Evolutionary conservation across 2,113 vertebrate species (phyloP).

Genomic region (Pontoporia blainvillei): DNA sequence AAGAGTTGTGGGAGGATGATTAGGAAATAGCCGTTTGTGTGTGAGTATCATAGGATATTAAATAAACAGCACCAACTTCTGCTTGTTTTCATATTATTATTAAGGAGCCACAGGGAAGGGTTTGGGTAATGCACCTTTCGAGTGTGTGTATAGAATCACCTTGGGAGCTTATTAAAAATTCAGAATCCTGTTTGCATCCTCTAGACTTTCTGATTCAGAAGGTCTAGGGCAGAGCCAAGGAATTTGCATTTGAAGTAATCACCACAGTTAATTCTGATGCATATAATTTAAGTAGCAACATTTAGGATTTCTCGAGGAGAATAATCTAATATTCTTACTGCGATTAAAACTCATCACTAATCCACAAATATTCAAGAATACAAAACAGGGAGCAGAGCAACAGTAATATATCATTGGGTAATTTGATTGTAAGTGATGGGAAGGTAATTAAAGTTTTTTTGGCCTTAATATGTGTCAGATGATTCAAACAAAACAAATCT

Average conservation of each 20-base stretch:
- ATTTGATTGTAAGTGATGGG: not conserved
- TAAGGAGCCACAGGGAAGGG: not conserved
- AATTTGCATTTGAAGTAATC: constrained; percentile 25
- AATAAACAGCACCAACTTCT: not conserved
- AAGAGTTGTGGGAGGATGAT: not conserved
- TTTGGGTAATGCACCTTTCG: not conserved
- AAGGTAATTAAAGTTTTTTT: not conserved
- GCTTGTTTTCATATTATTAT: not conserved
- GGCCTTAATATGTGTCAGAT: not conserved
- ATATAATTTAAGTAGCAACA: not conserved
- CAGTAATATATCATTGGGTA: not conserved
- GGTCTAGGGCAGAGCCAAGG: not conserved
- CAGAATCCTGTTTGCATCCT: not conserved
- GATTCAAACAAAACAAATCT: not conserved
- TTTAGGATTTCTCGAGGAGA: not conserved
- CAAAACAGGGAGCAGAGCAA: not conserved
- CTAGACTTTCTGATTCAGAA: constrained; percentile 5
- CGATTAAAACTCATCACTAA: not conserved
- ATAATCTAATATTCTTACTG: not conserved
- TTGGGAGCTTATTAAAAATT: not conserved
- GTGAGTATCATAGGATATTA: not conserved
- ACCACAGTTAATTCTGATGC: not conserved
- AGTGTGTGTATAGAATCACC: not conserved
- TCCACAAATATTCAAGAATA: not conserved
- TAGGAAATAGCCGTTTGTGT: not conserved